phyloP scores from a whole-genome alignment of 37 sponge, comb jelly and placozoan species.

The Eunapius fragilis region DNA sequence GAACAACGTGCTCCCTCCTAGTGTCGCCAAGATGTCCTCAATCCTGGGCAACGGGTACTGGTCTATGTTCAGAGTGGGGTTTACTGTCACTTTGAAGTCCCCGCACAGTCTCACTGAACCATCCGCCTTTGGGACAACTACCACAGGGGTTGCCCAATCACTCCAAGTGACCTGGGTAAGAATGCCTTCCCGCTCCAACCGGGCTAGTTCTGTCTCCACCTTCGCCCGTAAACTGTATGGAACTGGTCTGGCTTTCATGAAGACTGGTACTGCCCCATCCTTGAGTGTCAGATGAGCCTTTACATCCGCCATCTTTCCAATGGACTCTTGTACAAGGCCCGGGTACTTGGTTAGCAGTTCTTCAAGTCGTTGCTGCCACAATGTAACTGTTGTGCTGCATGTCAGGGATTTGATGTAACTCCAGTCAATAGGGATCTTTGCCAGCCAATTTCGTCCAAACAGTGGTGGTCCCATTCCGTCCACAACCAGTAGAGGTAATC shows the following conservation, averaged over 20 bases:
- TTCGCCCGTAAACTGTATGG: slow-evolving; percentile 30
- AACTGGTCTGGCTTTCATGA: slow-evolving; percentile 18
- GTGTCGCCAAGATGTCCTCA: slow-evolving; percentile 13
- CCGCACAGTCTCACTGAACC: slow-evolving; percentile 35
- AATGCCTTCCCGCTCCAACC: slow-evolving; percentile 24
- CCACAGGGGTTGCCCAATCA: slow-evolving; percentile 41
- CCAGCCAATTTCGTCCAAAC: slow-evolving; percentile 11
- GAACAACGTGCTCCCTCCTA: neutral
- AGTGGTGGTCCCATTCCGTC: neutral
- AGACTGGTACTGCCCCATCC: too few relatives aligned
- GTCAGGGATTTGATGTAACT: neutral
- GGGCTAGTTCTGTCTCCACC: slow-evolving; percentile 23
- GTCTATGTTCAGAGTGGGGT: slow-evolving; percentile 22
- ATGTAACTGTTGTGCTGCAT: too few relatives aligned
- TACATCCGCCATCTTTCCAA: slow-evolving; percentile 5
- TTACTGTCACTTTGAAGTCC: slow-evolving; percentile 38
- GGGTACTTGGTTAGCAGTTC: neutral
- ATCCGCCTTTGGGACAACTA: slow-evolving; percentile 23
- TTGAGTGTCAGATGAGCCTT: slow-evolving; percentile 2
- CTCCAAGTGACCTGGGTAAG: slow-evolving; percentile 16
- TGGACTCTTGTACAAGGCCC: neutral
- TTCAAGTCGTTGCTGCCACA: neutral
- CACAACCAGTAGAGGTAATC: slow-evolving; percentile 8
- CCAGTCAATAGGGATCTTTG: slow-evolving; percentile 3
- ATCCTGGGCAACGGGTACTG: slow-evolving; percentile 19